Evolutionary conservation across 2,113 vertebrate genomes (phyloP).

Genomic region (Burhinus bistriatus): DNA sequence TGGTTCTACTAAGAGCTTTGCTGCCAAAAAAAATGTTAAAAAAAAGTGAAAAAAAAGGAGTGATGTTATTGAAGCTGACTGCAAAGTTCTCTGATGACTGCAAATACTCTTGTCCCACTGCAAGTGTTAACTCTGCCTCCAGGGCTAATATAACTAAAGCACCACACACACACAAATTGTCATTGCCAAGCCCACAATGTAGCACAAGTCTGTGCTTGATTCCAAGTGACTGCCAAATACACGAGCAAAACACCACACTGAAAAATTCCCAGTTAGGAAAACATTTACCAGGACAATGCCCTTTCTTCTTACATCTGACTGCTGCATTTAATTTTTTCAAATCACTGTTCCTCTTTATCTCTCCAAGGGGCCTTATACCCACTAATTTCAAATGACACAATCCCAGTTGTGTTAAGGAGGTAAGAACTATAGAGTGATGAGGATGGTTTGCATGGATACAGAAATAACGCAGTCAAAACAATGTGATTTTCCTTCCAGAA

Average conservation of each 20-base stretch:
- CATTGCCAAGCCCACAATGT: slow-evolving; percentile 69
- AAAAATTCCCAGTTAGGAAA: slow-evolving; percentile 71
- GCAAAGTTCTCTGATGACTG: slow-evolving; percentile 82
- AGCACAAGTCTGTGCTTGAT: slow-evolving; percentile 70
- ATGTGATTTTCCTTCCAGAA: slow-evolving; percentile 64
- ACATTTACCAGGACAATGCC: slow-evolving; percentile 72
- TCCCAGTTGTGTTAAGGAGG: neutral
- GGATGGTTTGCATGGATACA: slow-evolving; percentile 56
- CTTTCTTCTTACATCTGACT: slow-evolving; percentile 61
- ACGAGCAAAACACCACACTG: slow-evolving; percentile 63
- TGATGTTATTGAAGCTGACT: slow-evolving; percentile 92
- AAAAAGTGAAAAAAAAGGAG: slow-evolving; percentile 77
- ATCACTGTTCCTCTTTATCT: slow-evolving; percentile 22
- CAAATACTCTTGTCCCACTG: slow-evolving; percentile 78
- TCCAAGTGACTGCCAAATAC: slow-evolving; percentile 72
- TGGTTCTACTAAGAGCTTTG: slow-evolving; percentile 91
- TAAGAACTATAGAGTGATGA: slow-evolving; percentile 37
- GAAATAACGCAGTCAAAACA: slow-evolving; percentile 71
- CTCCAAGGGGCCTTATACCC: slow-evolving; percentile 28
- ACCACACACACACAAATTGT: slow-evolving; percentile 73
- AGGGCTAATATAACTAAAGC: slow-evolving; percentile 77
- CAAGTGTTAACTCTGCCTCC: slow-evolving; percentile 81
- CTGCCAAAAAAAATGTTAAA: slow-evolving; percentile 86
- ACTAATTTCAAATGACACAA: slow-evolving; percentile 60
- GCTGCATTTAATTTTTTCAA: slow-evolving; percentile 58